phyloP scores from a whole-genome alignment of 1,140 invertebrate species.

The Ectropis grisescens region DNA sequence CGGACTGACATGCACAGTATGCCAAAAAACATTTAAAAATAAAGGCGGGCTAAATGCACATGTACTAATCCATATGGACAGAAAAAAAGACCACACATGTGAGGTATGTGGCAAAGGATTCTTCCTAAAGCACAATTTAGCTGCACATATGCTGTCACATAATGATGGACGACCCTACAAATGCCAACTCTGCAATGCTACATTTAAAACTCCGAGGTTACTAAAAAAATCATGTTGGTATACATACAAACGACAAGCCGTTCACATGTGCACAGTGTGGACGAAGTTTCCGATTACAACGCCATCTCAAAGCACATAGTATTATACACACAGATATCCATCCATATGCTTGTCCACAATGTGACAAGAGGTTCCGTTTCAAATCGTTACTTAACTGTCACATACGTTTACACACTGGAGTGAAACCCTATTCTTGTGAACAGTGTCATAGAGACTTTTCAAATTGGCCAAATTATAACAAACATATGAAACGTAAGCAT shows the following conservation, averaged over 20 bases:
- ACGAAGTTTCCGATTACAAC: slow-evolving; percentile 76
- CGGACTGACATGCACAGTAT: slow-evolving; percentile 1
- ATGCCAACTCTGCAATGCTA: slow-evolving; percentile 45
- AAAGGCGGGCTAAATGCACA: neutral
- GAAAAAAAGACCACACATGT: slow-evolving; percentile 41
- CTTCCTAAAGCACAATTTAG: slow-evolving; percentile 51
- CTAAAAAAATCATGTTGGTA: slow-evolving; percentile 71
- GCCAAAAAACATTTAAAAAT: slow-evolving; percentile 2
- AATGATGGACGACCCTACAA: slow-evolving; percentile 48
- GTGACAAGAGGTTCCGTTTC: slow-evolving; percentile 80
- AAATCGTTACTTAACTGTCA: slow-evolving; percentile 78
- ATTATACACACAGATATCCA: slow-evolving; percentile 88
- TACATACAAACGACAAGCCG: slow-evolving; percentile 80
- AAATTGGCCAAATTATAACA: slow-evolving; percentile 83
- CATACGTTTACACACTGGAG: slow-evolving; percentile 76
- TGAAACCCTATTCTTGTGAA: slow-evolving; percentile 73
- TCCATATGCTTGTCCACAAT: slow-evolving; percentile 83
- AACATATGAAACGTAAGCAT: slow-evolving; percentile 82
- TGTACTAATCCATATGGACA: neutral
- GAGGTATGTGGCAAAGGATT: slow-evolving; percentile 61
- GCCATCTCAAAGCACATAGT: slow-evolving; percentile 52
- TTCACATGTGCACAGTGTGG: slow-evolving; percentile 84
- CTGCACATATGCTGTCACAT: slow-evolving; percentile 46
- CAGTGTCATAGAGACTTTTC: slow-evolving; percentile 80
- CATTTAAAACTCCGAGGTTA: slow-evolving; percentile 45